phyloP scores from a whole-genome alignment of 2,113 vertebrate species.

The Isurus oxyrinchus region DNA sequence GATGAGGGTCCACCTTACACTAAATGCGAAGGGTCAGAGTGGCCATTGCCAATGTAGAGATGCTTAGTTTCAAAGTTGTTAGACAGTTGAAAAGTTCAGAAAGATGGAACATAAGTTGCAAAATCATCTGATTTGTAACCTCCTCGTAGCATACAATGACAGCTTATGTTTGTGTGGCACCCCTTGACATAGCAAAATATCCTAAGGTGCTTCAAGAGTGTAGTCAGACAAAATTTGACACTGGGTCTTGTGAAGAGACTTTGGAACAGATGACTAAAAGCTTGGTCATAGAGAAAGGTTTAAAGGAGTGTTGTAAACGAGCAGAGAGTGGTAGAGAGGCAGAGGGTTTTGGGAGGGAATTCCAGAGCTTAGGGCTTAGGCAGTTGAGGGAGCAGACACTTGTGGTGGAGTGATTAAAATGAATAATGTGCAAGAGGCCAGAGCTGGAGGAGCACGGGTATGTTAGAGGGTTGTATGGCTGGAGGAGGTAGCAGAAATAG shows the following conservation, averaged over 20 bases:
- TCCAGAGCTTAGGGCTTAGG: not conserved
- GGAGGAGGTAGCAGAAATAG: not conserved
- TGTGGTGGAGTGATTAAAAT: not conserved
- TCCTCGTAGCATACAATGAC: not conserved
- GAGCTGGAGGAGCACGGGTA: not conserved
- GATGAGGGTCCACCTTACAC: not conserved
- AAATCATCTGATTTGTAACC: not conserved
- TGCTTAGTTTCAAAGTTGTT: not conserved
- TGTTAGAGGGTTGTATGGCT: not conserved
- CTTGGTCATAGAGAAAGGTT: not conserved
- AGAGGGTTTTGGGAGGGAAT: not conserved
- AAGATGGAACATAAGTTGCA: not conserved
- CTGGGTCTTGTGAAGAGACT: not conserved
- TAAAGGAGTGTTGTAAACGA: not conserved
- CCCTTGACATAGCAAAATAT: not conserved
- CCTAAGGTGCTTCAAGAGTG: not conserved
- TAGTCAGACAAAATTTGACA: not conserved
- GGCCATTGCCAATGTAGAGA: not conserved
- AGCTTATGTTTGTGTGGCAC: not conserved
- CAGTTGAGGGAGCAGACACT: not conserved
- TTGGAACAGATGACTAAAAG: not conserved
- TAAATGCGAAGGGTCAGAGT: not conserved
- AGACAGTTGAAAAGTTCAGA: not conserved
- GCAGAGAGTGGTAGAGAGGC: not conserved
- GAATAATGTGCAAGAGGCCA: not conserved